A percentile compares a stretch with the other conserved stretches of the same genome.
phyloP scores from a whole-genome alignment of 1,140 invertebrate species.

The Cyphomyrmex costatus region DNA sequence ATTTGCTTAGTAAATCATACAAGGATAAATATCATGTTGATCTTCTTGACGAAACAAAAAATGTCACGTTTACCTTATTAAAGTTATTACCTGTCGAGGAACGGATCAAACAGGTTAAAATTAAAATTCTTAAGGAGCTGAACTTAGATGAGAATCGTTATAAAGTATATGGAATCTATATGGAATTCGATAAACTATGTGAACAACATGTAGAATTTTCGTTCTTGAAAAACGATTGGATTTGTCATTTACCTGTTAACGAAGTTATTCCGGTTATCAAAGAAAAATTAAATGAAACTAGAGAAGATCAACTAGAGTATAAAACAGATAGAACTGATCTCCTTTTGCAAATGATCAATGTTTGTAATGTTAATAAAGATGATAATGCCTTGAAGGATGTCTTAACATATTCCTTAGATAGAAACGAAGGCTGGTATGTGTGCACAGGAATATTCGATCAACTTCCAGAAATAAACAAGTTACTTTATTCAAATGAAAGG shows the following conservation, averaged over 20 bases:
- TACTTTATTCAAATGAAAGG: conserved; percentile 31
- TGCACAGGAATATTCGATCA: conserved; percentile 47
- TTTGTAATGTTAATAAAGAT: conserved; percentile 79
- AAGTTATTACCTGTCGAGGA: conserved; percentile 72
- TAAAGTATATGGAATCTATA: neutral
- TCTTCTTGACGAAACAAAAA: conserved; percentile 62
- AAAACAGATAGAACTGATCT: conserved; percentile 23
- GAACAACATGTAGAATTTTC: no score
- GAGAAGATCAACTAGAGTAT: no score
- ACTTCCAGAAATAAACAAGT: conserved; percentile 60
- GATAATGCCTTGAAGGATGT: conserved; percentile 71
- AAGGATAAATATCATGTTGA: no score
- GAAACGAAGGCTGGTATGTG: conserved; percentile 76
- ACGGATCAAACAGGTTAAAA: conserved; percentile 72
- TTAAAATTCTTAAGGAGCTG: conserved; percentile 68
- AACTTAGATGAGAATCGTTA: neutral
- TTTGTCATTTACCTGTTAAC: conserved; percentile 74
- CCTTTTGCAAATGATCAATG: conserved; percentile 75
- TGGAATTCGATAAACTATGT: no score
- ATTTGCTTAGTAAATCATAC: conserved; percentile 67
- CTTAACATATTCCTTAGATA: conserved; percentile 71
- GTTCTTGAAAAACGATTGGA: conserved; percentile 76
- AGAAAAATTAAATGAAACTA: conserved; percentile 66
- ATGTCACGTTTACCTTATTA: conserved; percentile 69
- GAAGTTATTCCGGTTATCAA: conserved; percentile 77